Conservation (phyloP, 2,797 vertebrate species). For the Diglossa cyanea region DNA sequence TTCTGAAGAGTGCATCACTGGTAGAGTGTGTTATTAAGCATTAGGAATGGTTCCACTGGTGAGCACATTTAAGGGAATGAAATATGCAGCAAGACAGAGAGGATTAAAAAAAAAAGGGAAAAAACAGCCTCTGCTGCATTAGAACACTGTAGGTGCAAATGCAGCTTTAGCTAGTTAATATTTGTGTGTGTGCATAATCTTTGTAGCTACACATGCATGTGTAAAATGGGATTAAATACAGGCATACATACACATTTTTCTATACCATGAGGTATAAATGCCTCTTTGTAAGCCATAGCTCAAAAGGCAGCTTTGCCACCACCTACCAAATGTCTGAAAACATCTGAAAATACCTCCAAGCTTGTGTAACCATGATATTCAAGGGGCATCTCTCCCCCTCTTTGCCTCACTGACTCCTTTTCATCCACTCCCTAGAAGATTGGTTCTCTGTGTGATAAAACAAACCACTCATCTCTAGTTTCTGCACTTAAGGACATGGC, state of each 20-base stretch:
- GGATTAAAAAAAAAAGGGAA: background rate
- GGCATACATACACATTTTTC: background rate
- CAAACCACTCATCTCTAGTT: background rate
- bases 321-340: background rate
- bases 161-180: background rate
- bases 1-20: background rate
- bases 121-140: background rate
- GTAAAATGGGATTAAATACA: background rate
- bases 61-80: background rate
- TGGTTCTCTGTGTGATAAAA: background rate
- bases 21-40: background rate
- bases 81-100: background rate
- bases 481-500: background rate
- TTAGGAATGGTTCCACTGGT: background rate
- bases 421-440: background rate
- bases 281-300: background rate
- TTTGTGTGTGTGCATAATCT: background rate
- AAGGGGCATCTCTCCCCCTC: background rate
- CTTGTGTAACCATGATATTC: background rate
- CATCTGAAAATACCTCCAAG: background rate
- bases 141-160: background rate
- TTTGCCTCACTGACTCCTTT: background rate
- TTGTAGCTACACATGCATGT: background rate
- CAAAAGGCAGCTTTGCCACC: background rate
- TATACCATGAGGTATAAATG: rapidly evolving